Evolutionary conservation across 2,113 vertebrate species (phyloP), one percentile per base, ranked within the genome.

Genomic region (Cygnus atratus): DNA sequence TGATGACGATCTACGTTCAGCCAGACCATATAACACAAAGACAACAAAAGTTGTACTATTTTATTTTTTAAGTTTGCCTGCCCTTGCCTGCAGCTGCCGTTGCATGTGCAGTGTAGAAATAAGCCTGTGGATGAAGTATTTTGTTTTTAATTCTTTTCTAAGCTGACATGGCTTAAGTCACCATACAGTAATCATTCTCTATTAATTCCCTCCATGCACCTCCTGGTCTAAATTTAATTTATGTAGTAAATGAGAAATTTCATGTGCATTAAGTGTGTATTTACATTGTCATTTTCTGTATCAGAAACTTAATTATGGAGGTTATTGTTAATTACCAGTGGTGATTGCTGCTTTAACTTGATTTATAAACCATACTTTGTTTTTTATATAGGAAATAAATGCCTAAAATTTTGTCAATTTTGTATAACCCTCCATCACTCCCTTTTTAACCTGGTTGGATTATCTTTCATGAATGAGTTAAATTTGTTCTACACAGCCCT

Each of bases 201-300:
- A 82, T 94, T 96, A 84, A 75, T 52, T 73, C 84, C 74, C 50
- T 91, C 87, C 89, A 90, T 84, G 70, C 84, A 95, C 94, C 90
- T 96, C 90, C 94, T 91, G 92, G 92, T 95, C 95, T 88, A 97
- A 96, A 95, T 96, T 98, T 97, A 97, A 92, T 95, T 98, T 97
- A 91, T 97, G 88, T 97, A 98, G 98, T 96, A 78, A 97, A 97
- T 96, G 95, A 98, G 92, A 96, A 93, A 92, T 83, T 98, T 89
- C 90, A 83, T 97, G 97, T 96, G 95, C 96, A 96, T 98, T 97
- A 95, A 97, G 73, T 97, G 96, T 98, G 96, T 97, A 96, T 97
- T 98, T 97, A 97, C 96, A 92, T 98, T 98, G 96, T 97, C 97
- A 97, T 97, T 98, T 98, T 98, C 97, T 98, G 98, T 98, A 98